A percentile compares a stretch with the other conserved stretches of the same genome.
Evolutionary conservation across 2,797 vertebrate genomes (phyloP).

Genomic region (Pachyuromys duprasi): DNA sequence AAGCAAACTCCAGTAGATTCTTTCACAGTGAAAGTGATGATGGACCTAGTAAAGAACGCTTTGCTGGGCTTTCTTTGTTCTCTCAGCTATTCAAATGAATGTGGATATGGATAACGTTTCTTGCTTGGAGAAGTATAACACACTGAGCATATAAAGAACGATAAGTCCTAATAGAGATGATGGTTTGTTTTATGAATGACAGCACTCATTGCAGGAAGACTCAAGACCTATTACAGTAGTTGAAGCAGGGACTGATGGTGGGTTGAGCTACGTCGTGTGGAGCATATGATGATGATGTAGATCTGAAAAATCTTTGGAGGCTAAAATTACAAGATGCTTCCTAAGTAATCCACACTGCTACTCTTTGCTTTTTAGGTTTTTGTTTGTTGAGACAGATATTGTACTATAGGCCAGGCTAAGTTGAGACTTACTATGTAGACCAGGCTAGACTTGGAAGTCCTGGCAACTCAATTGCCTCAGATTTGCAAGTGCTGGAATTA

Average conservation of each 20-base stretch:
- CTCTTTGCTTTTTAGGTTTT: not conserved
- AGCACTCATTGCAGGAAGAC: too few relatives aligned
- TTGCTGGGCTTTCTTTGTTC: not conserved
- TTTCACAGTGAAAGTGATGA: not conserved
- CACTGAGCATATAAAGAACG: not conserved
- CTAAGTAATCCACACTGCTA: not conserved
- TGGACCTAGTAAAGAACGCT: not conserved
- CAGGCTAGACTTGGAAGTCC: not conserved
- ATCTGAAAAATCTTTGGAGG: not conserved
- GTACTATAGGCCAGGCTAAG: not conserved
- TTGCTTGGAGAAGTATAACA: not conserved
- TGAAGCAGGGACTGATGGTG: not conserved
- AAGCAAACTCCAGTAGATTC: not conserved
- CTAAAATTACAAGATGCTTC: not conserved
- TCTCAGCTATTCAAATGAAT: not conserved
- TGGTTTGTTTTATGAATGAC: not conserved
- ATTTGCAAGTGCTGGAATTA: not conserved
- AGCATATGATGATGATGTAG: not conserved
- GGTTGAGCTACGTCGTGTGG: not conserved
- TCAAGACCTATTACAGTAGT: not conserved
- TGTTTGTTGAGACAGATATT: not conserved
- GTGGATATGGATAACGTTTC: not conserved
- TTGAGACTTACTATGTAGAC: not conserved
- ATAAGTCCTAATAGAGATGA: not conserved
- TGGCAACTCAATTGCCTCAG: not conserved